Evolutionary conservation across 2,113 vertebrate genomes (phyloP).

Genomic region (Mormyrus lacerda): DNA sequence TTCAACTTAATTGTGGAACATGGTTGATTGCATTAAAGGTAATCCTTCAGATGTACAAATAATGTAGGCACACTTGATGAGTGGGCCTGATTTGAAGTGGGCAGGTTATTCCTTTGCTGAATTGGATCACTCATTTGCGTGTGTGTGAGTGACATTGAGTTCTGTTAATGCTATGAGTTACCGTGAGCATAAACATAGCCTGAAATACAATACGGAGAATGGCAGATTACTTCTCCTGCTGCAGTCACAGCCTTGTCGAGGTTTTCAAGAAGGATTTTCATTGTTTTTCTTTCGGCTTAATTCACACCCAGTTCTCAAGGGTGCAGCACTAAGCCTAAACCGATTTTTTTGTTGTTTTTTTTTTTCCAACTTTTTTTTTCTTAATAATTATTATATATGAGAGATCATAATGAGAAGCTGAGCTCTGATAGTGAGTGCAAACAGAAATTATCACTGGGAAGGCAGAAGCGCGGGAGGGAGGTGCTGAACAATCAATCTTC

Average conservation of each 20-base stretch:
- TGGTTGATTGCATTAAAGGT: not conserved
- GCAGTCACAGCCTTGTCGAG: not conserved
- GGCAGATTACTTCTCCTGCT: not conserved
- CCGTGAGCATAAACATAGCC: not conserved
- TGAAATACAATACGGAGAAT: not conserved
- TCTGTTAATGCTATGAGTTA: not conserved
- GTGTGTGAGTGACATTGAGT: not conserved
- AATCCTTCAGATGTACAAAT: not conserved
- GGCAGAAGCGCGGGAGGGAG: not conserved
- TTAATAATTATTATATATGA: not conserved
- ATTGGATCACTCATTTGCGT: not conserved
- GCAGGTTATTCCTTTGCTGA: not conserved
- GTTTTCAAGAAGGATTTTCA: not conserved
- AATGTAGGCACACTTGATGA: not conserved
- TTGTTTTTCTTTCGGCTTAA: not conserved
- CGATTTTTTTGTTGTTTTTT: not conserved
- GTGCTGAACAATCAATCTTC: slow-evolving; percentile 23
- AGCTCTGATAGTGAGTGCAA: not conserved
- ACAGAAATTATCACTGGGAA: not conserved
- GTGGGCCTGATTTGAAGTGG: not conserved
- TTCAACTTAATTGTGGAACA: not conserved
- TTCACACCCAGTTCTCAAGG: not conserved
- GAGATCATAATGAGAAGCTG: not conserved
- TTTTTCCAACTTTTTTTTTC: not conserved
- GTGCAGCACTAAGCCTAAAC: not conserved